Percentiles rank a stretch among this genome's conserved stretches.
These are phyloP conservation scores for Reticulitermes lucifugus DNA, from an alignment of 2,888 invertebrate genomes.

Conservation along the genomic window DNA sequence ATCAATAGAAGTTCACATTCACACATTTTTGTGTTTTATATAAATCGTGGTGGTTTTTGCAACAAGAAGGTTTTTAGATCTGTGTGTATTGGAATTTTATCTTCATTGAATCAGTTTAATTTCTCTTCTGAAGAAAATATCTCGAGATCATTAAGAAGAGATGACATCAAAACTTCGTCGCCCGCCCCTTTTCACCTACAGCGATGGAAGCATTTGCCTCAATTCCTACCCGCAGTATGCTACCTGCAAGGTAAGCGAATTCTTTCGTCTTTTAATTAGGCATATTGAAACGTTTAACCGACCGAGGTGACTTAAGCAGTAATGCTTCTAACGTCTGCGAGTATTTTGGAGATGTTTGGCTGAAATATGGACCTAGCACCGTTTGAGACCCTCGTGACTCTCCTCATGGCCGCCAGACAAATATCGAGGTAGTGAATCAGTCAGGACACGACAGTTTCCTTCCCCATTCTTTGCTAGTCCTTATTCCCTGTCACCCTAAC, in stretches of 20 bases:
- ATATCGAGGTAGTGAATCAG: no score
- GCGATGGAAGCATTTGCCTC: slow-evolving; percentile 58
- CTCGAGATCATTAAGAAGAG: slow-evolving; percentile 15
- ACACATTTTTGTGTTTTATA: neutral
- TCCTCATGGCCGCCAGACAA: no score
- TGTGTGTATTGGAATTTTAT: neutral
- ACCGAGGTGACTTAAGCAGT: no score
- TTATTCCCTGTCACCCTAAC: no score
- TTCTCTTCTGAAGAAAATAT: neutral
- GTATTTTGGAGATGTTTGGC: no score
- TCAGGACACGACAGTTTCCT: no score
- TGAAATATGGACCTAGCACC: no score
- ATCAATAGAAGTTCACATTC: neutral
- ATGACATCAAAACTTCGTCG: slow-evolving; percentile 65
- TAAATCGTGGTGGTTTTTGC: neutral
- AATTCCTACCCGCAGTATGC: slow-evolving; percentile 53
- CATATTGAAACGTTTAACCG: no score
- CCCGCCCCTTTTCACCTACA: slow-evolving; percentile 61
- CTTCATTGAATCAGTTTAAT: neutral
- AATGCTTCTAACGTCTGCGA: no score
- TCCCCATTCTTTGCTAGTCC: no score
- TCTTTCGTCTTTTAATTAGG: neutral
- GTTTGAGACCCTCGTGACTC: no score
- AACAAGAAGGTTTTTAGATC: neutral
- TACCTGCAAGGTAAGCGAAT: slow-evolving; percentile 54